Evolutionary conservation across 2,888 invertebrate species (phyloP), one percentile per base, ranked within the genome.

Genomic region (Tortrix viridana): DNA sequence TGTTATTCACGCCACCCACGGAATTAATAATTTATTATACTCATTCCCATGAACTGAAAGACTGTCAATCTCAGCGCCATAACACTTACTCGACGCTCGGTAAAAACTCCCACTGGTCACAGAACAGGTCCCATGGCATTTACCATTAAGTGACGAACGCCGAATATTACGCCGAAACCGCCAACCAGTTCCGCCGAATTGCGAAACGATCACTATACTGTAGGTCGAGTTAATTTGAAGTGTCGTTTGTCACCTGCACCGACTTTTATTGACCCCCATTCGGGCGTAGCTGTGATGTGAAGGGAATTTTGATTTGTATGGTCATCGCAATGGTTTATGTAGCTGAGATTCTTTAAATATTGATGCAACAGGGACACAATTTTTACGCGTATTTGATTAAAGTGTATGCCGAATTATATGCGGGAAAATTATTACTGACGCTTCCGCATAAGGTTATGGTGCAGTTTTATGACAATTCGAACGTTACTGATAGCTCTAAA

Each of bases 91-190:
- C 32, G 12, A 12, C 18, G 19, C n/a, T 19, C 16, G 44, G 57
- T 65, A 80, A 82, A 87, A 85, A 80, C 74, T 81, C n/a, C n/a
- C 69, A 83, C 80, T 82, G 74, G 87, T 85, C 86, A 83, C 58
- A 50, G 68, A 76, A 75, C 79, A 75, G 74, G 76, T 77, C 71
- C 62, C 66, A 54, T 43, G 43, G 32, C 49, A 23, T 59, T 73
- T 77, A 67, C 76, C 75, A 77, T 77, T 75, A 71, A 71, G 71
- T 72, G 74, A 72, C 72, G 71, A 55, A 23, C 55, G 50, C 49
- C 49, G 52, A 53, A 63, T 38, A 60, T 52, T 59, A 60, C 52
- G 52, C 44, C 47, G 18, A 46, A 44, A 62, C 56, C 43, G 46
- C 47, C 41, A 38, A 57, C 57, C 48, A 41, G 57, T 63, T 63